phyloP scores from a whole-genome alignment of 2,797 vertebrate species.

The Oreochromis mossambicus region DNA sequence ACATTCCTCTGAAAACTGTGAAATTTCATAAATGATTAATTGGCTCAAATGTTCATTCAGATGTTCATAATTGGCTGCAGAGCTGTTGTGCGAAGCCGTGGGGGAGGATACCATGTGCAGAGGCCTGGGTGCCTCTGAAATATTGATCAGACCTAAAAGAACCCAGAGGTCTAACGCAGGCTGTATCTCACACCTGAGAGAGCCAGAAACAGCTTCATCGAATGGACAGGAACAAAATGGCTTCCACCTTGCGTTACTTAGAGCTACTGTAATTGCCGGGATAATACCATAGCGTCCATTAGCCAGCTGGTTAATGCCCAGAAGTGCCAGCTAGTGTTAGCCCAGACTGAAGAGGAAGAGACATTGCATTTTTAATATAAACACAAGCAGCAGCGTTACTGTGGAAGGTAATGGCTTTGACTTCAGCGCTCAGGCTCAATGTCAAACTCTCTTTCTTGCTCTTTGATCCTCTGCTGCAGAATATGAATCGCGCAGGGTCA shows the following conservation, averaged over 20 bases:
- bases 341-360: slow-evolving; percentile 22
- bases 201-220: slow-evolving; percentile 42
- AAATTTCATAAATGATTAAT: slow-evolving; percentile 65
- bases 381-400: slow-evolving; percentile 35
- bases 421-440: slow-evolving; percentile 66
- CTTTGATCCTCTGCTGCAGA: slow-evolving; percentile 70
- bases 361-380: slow-evolving; percentile 61
- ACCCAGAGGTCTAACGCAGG: slow-evolving; percentile 48
- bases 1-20: slow-evolving; percentile 46
- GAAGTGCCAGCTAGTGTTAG: slow-evolving; percentile 52
- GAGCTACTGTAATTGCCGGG: slow-evolving; percentile 39
- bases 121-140: slow-evolving; percentile 55
- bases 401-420: slow-evolving; percentile 66
- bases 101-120: slow-evolving; percentile 30
- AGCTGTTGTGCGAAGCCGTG: slow-evolving; percentile 40
- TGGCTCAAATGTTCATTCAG: slow-evolving; percentile 53
- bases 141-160: slow-evolving; percentile 73
- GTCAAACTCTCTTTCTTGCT: slow-evolving; percentile 60
- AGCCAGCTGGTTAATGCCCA: slow-evolving; percentile 59
- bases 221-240: slow-evolving; percentile 70
- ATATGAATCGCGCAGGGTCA: slow-evolving; percentile 70
- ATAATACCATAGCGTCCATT: slow-evolving; percentile 57
- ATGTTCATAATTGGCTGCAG: slow-evolving; percentile 54
- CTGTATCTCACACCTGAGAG: slow-evolving; percentile 67
- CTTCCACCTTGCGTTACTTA: slow-evolving; percentile 43